Evolutionary conservation across 2,113 vertebrate species (phyloP), one percentile per base, ranked within the genome.

Genomic region (Megalops atlanticus): DNA sequence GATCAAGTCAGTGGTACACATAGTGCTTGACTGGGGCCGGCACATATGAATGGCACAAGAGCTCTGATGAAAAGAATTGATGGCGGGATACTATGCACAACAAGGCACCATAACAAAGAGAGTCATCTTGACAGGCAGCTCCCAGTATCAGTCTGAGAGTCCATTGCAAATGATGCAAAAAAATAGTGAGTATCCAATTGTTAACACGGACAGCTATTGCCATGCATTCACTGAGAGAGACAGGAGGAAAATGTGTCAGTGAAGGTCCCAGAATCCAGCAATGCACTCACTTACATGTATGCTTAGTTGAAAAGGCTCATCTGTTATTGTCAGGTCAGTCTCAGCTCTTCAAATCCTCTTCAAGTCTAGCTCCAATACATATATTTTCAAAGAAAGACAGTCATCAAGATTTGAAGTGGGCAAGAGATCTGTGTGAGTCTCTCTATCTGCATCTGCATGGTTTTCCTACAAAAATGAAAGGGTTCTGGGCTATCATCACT

Each of bases 341-440:
- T 71, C 31, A 8, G 16, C 11, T 70, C 33, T 77, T 24, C 16
- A 11, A 38, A 78, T 33, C 77, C 15, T 71, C 33, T 77, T 10
- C 16, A 21, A 58, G 69, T 33, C 77, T 31, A 45, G 36, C 54
- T 45, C 64, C 58, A 64, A n/a, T 31, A 10, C 24, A 64, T 64
- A 31, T 10, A 11, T 64, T 40, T 40, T 47, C 16, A 27, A 38
- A 38, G 58, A 36, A 47, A 71, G 31, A 11, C 68, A 35, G 33
- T 71, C 52, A 78, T 38, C 64, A 39, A 43, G 77, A 64, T 64
- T 31, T 64, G 58, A 31, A 64, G 58, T 8, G 31, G 10, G 45
- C 36, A 71, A 79, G 78, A 70, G 18, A 16, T 31, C 64, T 45
- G n/a, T 70, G 33, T 71, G 41, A 69, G 77, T 11, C n/a, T 75